Conservation (phyloP, 53 echinoderm and acorn worm genomes). For the Echinometra lucunter region DNA sequence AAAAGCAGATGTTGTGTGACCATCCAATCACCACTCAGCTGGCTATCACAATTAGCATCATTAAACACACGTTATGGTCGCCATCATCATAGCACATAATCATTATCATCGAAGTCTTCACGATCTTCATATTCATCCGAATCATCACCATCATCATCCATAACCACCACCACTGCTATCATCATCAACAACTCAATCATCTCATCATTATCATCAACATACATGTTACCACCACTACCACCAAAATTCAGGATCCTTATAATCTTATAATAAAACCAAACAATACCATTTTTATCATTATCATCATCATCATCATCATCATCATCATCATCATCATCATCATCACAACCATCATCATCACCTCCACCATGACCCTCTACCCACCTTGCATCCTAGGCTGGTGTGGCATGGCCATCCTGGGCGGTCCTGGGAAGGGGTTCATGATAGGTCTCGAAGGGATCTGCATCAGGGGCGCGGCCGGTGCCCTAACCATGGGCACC, state of each 20-base stretch:
- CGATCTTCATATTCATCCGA: background rate
- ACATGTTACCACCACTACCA: conserved; percentile 24
- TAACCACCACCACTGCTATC: background rate
- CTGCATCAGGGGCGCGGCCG: conserved; percentile 71
- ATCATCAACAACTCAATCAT: background rate
- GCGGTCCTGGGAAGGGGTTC: conserved; percentile 73
- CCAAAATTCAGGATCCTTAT: too few species aligned
- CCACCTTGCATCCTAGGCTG: conserved; percentile 24
- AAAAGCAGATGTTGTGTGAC: too few species aligned
- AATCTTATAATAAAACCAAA: too few species aligned
- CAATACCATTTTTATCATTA: background rate
- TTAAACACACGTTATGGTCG: background rate
- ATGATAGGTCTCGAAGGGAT: conserved; percentile 74
- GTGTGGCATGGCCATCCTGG: conserved; percentile 76
- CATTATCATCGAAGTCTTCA: background rate
- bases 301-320: background rate
- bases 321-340: background rate
- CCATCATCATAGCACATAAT: background rate
- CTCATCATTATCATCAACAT: conserved; percentile 27
- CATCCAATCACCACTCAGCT: background rate
- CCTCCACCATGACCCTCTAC: background rate
- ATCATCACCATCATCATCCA: background rate
- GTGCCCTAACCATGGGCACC: conserved; percentile 59
- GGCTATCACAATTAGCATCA: background rate
- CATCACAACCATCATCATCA: background rate